Percentiles rank a stretch among this genome's conserved stretches.
Conservation (phyloP, 2,113 vertebrate genomes). For the Alouatta palliata region DNA sequence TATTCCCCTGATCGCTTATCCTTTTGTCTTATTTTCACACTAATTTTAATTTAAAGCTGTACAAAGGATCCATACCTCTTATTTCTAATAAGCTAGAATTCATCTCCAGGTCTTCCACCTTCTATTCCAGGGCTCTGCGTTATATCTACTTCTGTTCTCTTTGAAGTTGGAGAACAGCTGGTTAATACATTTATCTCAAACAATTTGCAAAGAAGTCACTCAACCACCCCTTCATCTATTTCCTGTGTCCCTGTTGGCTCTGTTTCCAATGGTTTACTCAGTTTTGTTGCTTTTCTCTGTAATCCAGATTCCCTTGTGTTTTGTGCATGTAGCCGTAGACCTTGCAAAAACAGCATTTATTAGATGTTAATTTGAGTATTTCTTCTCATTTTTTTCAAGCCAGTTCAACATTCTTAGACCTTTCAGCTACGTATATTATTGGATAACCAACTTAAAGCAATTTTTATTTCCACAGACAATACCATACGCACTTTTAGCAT, state of each 20-base stretch:
- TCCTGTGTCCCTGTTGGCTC: background rate
- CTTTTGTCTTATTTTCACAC: conserved; percentile 17
- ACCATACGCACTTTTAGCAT: background rate
- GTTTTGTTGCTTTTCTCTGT: background rate
- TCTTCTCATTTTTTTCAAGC: background rate
- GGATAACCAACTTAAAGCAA: background rate
- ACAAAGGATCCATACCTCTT: background rate
- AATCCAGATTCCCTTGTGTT: background rate
- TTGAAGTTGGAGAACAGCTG: background rate
- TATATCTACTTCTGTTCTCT: background rate
- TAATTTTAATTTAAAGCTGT: background rate
- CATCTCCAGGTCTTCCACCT: conserved; percentile 9
- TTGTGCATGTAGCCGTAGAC: background rate
- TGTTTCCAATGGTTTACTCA: background rate
- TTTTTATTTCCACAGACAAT: background rate
- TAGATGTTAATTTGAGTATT: conserved; percentile 32
- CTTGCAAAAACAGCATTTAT: background rate
- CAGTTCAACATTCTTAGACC: background rate
- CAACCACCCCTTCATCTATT: background rate
- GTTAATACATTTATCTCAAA: background rate
- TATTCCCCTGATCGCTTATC: background rate
- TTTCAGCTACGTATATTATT: background rate
- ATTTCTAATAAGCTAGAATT: conserved; percentile 11
- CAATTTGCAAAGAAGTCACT: background rate
- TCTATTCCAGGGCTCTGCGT: background rate